Conservation (phyloP, 2,797 vertebrate species). For the Enteromius argenteus region DNA sequence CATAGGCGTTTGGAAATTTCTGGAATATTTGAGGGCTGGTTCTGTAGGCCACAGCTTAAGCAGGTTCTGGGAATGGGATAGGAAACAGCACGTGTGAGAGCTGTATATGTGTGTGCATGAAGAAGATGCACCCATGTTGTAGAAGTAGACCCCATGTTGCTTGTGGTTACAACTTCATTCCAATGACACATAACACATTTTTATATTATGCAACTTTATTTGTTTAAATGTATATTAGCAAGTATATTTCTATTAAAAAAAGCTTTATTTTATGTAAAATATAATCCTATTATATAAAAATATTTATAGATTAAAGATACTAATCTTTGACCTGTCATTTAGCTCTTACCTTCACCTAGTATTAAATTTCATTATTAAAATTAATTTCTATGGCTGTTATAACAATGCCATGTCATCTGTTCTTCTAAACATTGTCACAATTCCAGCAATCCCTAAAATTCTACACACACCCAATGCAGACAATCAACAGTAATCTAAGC, state of each 20-base stretch:
- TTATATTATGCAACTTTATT: not conserved
- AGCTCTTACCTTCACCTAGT: not conserved
- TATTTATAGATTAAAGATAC: not conserved
- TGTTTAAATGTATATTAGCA: too few relatives aligned
- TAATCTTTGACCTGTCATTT: not conserved
- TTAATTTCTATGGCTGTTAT: not conserved
- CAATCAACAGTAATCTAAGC: conserved; percentile 6
- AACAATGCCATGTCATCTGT: not conserved
- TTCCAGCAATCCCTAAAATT: not conserved
- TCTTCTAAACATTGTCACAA: not conserved
- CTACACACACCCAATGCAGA: not conserved
- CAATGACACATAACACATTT: not conserved
- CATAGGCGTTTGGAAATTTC: conserved; percentile 44
- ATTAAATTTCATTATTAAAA: not conserved
- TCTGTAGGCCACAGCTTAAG: conserved; percentile 35
- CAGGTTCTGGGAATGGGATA: conserved; percentile 26
- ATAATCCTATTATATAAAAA: not conserved
- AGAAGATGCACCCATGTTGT: not conserved
- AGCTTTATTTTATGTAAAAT: too few relatives aligned
- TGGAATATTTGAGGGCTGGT: conserved; percentile 57
- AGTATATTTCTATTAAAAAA: too few relatives aligned
- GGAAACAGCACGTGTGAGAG: not conserved
- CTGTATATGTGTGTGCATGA: conserved; percentile 13
- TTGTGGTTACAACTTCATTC: not conserved
- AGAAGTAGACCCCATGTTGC: not conserved